Percentiles rank a stretch among this genome's conserved stretches.
phyloP scores from a whole-genome alignment of 2,888 invertebrate species.

The Leucania comma region DNA sequence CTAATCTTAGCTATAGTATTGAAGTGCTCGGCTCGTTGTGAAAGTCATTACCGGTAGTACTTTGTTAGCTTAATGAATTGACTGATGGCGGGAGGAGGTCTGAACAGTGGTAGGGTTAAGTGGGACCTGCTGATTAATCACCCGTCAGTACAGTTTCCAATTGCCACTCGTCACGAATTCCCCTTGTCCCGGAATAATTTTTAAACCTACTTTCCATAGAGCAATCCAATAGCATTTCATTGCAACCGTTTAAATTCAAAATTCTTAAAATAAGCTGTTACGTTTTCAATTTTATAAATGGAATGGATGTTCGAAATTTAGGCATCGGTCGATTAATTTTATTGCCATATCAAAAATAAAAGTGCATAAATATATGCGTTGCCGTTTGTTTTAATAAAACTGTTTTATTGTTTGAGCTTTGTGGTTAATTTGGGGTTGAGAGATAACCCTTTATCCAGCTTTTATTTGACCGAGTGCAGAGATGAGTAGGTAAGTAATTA shows the following conservation, averaged over 20 bases:
- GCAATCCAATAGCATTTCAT: constrained; percentile 64
- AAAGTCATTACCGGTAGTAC: constrained; percentile 89
- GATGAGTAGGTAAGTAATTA: constrained; percentile 89
- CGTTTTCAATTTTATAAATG: constrained; percentile 71
- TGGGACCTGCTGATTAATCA: constrained; percentile 89
- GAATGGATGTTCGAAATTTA: constrained; percentile 61
- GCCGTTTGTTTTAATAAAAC: constrained; percentile 44
- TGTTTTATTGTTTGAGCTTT: constrained; percentile 64
- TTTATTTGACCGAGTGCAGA: constrained; percentile 77
- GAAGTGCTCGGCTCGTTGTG: constrained; percentile 80
- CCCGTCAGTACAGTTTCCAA: constrained; percentile 88
- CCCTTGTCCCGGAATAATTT: constrained; percentile 77
- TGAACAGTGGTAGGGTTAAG: constrained; percentile 89
- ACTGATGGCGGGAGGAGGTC: constrained; percentile 88
- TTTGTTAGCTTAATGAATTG: constrained; percentile 91
- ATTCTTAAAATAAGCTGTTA: constrained; percentile 64
- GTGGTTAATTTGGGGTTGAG: constrained; percentile 69
- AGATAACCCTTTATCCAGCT: constrained; percentile 70
- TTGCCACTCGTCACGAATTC: constrained; percentile 87
- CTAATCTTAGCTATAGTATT: constrained; percentile 77
- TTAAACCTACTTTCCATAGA: constrained; percentile 68
- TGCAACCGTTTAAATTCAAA: constrained; percentile 56
- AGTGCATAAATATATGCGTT: constrained; percentile 45
- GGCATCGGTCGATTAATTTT: constrained; percentile 60
- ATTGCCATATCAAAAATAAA: constrained; percentile 53